Conservation (phyloP, 1,140 invertebrate genomes). For the Eubasilissa regina region DNA sequence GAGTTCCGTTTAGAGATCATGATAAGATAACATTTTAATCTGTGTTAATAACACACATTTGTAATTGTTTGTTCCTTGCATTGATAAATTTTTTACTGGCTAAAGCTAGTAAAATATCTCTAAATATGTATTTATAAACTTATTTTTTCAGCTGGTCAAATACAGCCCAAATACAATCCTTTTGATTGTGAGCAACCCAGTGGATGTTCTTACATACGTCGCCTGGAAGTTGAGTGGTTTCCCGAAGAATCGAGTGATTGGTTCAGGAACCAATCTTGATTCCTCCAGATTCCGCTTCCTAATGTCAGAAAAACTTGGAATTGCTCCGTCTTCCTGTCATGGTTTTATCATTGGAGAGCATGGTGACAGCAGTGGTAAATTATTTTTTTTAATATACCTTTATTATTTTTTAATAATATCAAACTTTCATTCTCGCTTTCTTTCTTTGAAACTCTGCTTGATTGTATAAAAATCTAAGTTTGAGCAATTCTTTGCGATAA, state of each 20-base stretch:
- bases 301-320: constrained; percentile 84
- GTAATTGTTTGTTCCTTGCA: too few species aligned
- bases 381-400: not conserved
- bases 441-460: too few species aligned
- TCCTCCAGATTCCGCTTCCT: constrained; percentile 92
- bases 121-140: constrained; percentile 13
- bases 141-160: constrained; percentile 77
- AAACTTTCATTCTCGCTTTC: too few species aligned
- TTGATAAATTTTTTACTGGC: too few species aligned
- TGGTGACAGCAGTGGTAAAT: constrained; percentile 76
- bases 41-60: constrained; percentile 35
- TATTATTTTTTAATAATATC: too few species aligned
- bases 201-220: constrained; percentile 93
- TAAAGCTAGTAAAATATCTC: too few species aligned
- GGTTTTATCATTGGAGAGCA: constrained; percentile 90
- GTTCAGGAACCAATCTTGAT: constrained; percentile 93
- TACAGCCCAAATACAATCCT: constrained; percentile 90
- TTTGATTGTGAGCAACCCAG: constrained; percentile 93
- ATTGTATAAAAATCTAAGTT: too few species aligned
- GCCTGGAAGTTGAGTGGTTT: constrained; percentile 93
- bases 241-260: constrained; percentile 89
- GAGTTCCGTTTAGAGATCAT: too few species aligned
- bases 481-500: too few species aligned
- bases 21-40: too few species aligned
- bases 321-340: constrained; percentile 88